A percentile compares a stretch with the other conserved stretches of the same genome.
These are phyloP conservation scores for sheep (Ovis aries) DNA, from an alignment of 2,113 vertebrate species.

Conservation along the genomic window DNA sequence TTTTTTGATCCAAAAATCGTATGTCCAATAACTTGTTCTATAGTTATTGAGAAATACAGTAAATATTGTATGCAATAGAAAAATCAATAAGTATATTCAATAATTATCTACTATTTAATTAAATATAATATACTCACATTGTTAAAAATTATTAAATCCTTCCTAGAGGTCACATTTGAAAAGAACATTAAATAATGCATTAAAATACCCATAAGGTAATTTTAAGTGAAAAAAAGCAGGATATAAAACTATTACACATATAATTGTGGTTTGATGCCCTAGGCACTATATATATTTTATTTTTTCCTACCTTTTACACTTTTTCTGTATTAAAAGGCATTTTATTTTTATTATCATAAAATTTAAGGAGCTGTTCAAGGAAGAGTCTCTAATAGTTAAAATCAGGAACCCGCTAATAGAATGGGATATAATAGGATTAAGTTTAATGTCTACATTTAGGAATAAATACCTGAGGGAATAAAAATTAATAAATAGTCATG, in stretches of 20 bases:
- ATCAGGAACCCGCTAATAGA: neutral
- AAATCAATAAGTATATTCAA: neutral
- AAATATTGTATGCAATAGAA: neutral
- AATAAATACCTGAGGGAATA: conserved; percentile 5
- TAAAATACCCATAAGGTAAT: neutral
- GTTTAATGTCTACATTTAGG: neutral
- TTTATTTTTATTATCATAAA: neutral
- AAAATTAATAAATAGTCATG: neutral
- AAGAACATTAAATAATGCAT: neutral
- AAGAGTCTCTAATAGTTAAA: neutral
- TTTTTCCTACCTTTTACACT: neutral
- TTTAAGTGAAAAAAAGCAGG: neutral
- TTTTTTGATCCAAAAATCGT: neutral
- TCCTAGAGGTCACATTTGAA: neutral
- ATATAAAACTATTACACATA: neutral
- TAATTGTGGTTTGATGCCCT: neutral
- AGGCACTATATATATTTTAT: neutral
- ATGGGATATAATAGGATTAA: neutral
- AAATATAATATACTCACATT: neutral
- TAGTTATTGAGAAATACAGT: neutral
- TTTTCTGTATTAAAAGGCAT: neutral
- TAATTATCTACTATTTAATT: neutral
- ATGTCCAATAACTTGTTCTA: neutral
- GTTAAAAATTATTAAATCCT: neutral
- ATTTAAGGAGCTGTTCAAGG: neutral